Percentiles rank a stretch among this genome's conserved stretches.
Conservation (phyloP, 2,797 vertebrate species). For the Pagetopsis macropterus region DNA sequence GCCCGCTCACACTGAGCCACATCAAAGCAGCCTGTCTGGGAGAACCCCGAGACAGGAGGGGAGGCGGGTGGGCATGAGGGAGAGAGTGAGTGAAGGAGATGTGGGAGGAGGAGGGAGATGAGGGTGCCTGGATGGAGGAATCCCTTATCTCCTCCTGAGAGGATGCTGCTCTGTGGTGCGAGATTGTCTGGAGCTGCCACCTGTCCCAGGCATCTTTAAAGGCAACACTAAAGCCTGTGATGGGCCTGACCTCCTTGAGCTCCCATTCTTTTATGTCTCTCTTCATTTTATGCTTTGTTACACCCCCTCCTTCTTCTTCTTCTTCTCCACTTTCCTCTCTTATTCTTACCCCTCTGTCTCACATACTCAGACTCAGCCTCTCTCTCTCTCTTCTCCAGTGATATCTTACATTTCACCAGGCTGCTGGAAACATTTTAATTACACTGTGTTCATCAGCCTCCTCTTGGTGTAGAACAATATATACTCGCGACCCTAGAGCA, state of each 20-base stretch:
- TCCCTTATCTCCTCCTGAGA: slow-evolving; percentile 94
- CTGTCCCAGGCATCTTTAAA: slow-evolving; percentile 99
- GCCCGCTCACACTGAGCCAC: slow-evolving; percentile 88
- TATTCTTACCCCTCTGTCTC: slow-evolving; percentile 49
- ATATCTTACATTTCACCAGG: slow-evolving; percentile 65
- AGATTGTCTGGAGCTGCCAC: slow-evolving; percentile 99
- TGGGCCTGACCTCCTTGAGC: slow-evolving; percentile 98
- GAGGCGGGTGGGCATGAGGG: slow-evolving; percentile 29
- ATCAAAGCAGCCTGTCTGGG: slow-evolving; percentile 93
- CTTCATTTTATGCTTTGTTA: slow-evolving; percentile 98
- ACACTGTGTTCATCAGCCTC: slow-evolving; percentile 69
- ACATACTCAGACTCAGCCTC: slow-evolving; percentile 41
- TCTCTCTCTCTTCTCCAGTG: slow-evolving; percentile 37
- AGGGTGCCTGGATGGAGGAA: slow-evolving; percentile 88
- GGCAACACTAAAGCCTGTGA: slow-evolving; percentile 96
- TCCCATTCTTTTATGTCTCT: slow-evolving; percentile 97
- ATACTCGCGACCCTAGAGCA: slow-evolving; percentile 54
- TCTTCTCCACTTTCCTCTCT: slow-evolving; percentile 44
- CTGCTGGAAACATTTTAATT: slow-evolving; percentile 78
- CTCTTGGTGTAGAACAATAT: slow-evolving; percentile 68
- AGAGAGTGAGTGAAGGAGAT: slow-evolving; percentile 41
- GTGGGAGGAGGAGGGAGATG: slow-evolving; percentile 48
- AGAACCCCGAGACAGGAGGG: slow-evolving; percentile 76
- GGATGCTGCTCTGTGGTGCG: slow-evolving; percentile 89
- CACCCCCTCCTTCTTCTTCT: slow-evolving; percentile 71